A percentile compares a stretch with the other conserved stretches of the same genome.
phyloP scores from a whole-genome alignment of 2,888 invertebrate species.

The Urechis unicinctus region DNA sequence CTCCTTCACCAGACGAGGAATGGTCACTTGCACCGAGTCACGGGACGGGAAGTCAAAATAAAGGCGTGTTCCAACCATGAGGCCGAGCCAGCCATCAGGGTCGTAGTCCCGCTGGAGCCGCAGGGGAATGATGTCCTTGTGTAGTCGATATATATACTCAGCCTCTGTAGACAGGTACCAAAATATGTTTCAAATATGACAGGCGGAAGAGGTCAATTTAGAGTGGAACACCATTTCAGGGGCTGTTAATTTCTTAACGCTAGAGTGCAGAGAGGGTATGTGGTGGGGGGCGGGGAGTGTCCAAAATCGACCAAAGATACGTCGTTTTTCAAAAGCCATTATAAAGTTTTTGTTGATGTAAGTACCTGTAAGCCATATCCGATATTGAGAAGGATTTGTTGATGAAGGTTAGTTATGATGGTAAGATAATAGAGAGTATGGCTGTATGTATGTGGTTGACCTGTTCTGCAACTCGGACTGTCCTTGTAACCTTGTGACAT shows the following conservation, averaged over 20 bases:
- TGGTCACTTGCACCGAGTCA: background rate
- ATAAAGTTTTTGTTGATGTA: too few relatives aligned
- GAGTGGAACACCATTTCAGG: too few relatives aligned
- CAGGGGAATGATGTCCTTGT: constrained; percentile 43
- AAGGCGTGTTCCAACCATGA: constrained; percentile 41
- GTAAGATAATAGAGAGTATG: background rate
- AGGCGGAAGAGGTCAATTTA: too few relatives aligned
- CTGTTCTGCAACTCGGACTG: constrained; percentile 30
- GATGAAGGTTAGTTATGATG: too few relatives aligned
- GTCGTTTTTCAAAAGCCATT: too few relatives aligned
- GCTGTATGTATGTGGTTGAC: constrained; percentile 7
- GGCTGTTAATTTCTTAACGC: too few relatives aligned
- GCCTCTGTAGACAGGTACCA: constrained; percentile 36
- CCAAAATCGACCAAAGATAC: too few relatives aligned
- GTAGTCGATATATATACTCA: constrained; percentile 42
- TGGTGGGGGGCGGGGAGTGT: too few relatives aligned
- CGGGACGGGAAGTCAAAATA: constrained; percentile 36
- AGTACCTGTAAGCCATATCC: too few relatives aligned
- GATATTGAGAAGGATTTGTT: too few relatives aligned
- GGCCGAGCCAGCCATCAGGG: constrained; percentile 49
- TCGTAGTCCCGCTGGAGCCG: constrained; percentile 35
- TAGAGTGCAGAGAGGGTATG: too few relatives aligned
- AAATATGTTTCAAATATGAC: too few relatives aligned
- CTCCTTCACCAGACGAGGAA: constrained; percentile 34
- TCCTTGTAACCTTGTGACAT: constrained; percentile 31